Evolutionary conservation across 2,113 vertebrate genomes (phyloP), one percentile per base, ranked within the genome.

Genomic region (Psettodes erumei): DNA sequence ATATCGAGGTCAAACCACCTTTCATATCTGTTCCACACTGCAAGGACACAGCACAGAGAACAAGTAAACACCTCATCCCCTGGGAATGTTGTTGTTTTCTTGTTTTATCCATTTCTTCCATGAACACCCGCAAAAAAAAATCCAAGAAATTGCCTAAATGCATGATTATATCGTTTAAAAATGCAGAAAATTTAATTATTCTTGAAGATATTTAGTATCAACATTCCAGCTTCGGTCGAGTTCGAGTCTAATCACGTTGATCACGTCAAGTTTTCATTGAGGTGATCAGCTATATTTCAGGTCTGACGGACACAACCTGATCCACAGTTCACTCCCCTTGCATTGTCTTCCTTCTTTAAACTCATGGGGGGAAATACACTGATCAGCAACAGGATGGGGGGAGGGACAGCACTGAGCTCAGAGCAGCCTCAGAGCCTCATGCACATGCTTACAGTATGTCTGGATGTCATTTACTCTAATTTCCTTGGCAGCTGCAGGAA

Each of bases 1-100:
- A 84, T 83, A 88, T 87, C 35, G 81, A 90, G 88, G 90, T 89
- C 88, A 90, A 78, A 77, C 75, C 85, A 91, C 88, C 88, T 86
- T 83, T 86, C 77, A 84, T 73, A 79, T 87, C 71, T 83, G 55
- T 64, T 83, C 58, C 48, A 12, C 72, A 33, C 5, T 60, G 71
- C 83, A 77, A 81, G 82, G 85, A 77, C 55, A 40, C 71, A 81
- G 40, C 64, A 45, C 45, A 64, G 43, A 79, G 25, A 71, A 18
- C 40, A 32, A 81, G 55, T 58, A 48, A 84, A 65, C 62, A 63
- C 25, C 9, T 74, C 28, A 7, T 40, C 19, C 30, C 16, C 27
- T 9, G 53, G 48, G 15, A 78, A 48, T 43, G 37, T 33, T 54
- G 38, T 42, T 55, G 25, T 5, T 82, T 64, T 42, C 28, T 32